Conservation (phyloP, 2,797 vertebrate genomes). For the Sebastes goodei region DNA sequence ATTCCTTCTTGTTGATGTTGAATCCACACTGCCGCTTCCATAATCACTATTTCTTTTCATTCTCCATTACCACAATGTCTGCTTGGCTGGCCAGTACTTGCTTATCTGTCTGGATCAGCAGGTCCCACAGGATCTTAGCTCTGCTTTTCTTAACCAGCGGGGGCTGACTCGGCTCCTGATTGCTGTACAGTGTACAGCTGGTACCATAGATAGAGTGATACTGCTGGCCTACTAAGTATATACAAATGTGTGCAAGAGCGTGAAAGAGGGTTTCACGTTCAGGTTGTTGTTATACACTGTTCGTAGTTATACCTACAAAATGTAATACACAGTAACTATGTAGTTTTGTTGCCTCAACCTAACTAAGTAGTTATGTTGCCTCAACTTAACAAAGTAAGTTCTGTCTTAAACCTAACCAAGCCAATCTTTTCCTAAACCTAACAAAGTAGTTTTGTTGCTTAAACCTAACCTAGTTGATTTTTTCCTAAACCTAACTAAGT, state of each 20-base stretch:
- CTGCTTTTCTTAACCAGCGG: neutral
- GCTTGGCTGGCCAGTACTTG: constrained; percentile 5
- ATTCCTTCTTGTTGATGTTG: constrained; percentile 3
- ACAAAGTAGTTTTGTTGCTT: neutral
- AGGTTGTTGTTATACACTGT: neutral
- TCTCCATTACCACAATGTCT: constrained; percentile 14
- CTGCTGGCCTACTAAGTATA: neutral
- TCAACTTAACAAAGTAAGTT: no score
- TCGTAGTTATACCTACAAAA: neutral
- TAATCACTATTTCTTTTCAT: constrained; percentile 3
- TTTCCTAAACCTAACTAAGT: neutral
- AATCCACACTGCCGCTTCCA: neutral
- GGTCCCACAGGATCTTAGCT: constrained; percentile 8
- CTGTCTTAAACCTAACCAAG: no score
- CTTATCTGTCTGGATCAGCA: constrained; percentile 32
- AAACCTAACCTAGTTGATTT: neutral
- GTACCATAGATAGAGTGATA: neutral
- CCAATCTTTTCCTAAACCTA: neutral
- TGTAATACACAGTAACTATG: no score
- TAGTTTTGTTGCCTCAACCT: no score
- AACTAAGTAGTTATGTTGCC: no score
- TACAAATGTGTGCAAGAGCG: neutral
- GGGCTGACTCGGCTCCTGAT: neutral
- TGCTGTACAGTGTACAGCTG: neutral
- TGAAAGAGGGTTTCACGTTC: neutral